A percentile compares a stretch with the other conserved stretches of the same genome.
phyloP scores from a whole-genome alignment of 2,797 vertebrate species.

The Coracias cyanogaster region DNA sequence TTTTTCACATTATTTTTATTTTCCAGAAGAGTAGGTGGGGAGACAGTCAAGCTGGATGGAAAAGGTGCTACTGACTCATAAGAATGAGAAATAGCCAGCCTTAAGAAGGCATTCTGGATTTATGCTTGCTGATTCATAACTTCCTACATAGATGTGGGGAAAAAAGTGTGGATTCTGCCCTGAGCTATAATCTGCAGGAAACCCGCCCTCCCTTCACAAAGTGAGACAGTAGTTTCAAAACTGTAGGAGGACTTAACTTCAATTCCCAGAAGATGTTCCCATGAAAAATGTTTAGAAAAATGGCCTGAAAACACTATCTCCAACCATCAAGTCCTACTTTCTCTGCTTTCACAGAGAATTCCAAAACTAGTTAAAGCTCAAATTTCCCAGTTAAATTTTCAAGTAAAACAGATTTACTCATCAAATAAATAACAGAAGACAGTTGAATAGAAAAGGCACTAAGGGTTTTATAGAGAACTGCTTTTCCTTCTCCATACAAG shows the following conservation, averaged over 20 bases:
- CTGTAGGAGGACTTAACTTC: constrained; percentile 38
- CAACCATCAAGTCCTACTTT: neutral
- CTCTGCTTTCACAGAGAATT: constrained; percentile 29
- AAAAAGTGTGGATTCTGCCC: constrained; percentile 53
- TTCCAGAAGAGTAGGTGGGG: constrained; percentile 60
- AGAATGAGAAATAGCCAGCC: constrained; percentile 62
- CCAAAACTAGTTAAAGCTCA: constrained; percentile 1
- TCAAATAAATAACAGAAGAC: neutral
- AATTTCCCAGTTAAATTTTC: neutral
- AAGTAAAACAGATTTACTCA: neutral
- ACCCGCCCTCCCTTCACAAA: constrained; percentile 23
- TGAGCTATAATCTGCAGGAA: constrained; percentile 67
- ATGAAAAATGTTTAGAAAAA: constrained; percentile 63
- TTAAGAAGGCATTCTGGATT: constrained; percentile 70
- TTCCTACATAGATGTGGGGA: constrained; percentile 74
- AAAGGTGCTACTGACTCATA: constrained; percentile 77
- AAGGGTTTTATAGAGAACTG: neutral
- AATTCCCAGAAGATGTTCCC: constrained; percentile 46
- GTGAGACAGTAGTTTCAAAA: constrained; percentile 58
- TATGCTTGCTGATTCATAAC: constrained; percentile 81
- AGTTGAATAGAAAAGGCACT: neutral
- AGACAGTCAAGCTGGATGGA: constrained; percentile 58
- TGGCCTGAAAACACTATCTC: neutral
- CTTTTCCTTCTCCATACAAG: neutral
- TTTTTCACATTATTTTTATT: constrained; percentile 55